Conservation (phyloP, 1,140 invertebrate genomes). For the Panagrolaimus sp. region DNA sequence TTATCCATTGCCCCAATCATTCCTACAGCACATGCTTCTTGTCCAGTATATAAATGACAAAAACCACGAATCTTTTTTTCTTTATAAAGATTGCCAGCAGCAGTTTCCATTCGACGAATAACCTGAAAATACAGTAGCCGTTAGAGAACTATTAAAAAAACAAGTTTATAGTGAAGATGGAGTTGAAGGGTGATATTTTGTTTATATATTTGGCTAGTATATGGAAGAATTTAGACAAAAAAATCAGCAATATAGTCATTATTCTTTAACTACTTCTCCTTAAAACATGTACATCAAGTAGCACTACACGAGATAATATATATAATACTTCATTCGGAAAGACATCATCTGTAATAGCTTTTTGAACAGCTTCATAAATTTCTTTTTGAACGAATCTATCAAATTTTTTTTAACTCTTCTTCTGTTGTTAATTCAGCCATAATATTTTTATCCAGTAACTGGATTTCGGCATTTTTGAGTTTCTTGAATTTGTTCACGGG, state of each 20-base stretch:
- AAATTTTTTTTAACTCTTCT: constrained; percentile 67
- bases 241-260: too few species aligned
- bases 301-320: too few species aligned
- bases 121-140: constrained; percentile 19
- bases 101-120: constrained; percentile 81
- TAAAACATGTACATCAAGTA: too few species aligned
- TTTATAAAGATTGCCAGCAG: constrained; percentile 84
- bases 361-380: constrained; percentile 76
- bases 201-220: too few species aligned
- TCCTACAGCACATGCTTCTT: constrained; percentile 77
- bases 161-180: too few species aligned
- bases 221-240: too few species aligned
- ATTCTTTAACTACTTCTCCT: too few species aligned
- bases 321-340: constrained; percentile 74
- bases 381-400: constrained; percentile 73
- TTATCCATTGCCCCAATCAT: constrained; percentile 75
- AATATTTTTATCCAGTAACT: constrained; percentile 72
- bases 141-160: constrained; percentile 5
- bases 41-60: constrained; percentile 91
- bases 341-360: constrained; percentile 73
- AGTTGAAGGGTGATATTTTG: too few species aligned
- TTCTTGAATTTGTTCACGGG: constrained; percentile 80
- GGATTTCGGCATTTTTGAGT: constrained; percentile 79
- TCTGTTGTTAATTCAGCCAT: constrained; percentile 66
- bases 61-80: constrained; percentile 89